Conservation (phyloP, 2,113 vertebrate species). For the Anseranas semipalmata region DNA sequence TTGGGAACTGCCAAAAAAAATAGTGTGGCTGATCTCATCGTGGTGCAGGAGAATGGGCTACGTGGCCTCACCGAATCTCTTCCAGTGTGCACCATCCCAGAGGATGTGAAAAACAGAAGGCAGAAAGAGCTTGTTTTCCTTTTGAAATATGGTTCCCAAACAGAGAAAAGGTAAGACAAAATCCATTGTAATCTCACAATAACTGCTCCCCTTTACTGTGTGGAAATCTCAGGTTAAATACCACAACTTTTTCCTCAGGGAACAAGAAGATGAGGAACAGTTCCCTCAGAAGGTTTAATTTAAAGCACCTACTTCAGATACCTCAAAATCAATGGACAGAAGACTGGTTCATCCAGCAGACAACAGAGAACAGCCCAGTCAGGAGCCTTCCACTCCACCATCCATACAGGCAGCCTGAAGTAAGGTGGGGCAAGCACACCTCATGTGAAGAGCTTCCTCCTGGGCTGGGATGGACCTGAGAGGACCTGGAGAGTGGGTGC, state of each 20-base stretch:
- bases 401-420: background rate
- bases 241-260: background rate
- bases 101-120: background rate
- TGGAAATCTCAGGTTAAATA: background rate
- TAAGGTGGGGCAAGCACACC: background rate
- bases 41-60: background rate
- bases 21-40: background rate
- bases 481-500: background rate
- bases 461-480: background rate
- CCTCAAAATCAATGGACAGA: background rate
- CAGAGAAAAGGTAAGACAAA: background rate
- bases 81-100: background rate
- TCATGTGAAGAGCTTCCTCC: background rate
- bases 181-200: background rate
- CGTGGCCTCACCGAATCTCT: fast-evolving
- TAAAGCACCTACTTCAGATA: background rate
- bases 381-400: background rate
- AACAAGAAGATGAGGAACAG: background rate
- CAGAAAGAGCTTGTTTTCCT: background rate
- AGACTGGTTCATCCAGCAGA: background rate
- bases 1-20: background rate
- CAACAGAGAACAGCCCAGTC: background rate
- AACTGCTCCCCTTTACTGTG: background rate
- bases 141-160: background rate
- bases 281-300: background rate